Conservation (phyloP, 2,113 vertebrate genomes). For the Litocranius walleri region DNA sequence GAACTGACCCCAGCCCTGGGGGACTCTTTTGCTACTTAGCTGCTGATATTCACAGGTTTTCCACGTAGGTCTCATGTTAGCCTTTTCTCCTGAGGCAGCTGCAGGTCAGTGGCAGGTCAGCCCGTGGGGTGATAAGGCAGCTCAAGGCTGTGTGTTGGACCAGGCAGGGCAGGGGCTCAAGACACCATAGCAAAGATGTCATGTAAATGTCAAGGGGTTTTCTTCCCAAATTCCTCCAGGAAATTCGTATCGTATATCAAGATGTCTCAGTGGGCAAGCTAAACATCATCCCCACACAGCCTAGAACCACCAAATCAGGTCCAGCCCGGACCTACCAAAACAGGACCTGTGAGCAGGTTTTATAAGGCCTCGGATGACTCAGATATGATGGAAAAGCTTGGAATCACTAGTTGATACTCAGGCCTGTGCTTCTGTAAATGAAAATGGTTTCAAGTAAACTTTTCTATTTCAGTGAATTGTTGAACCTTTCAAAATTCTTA, state of each 20-base stretch:
- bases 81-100: background rate
- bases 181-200: background rate
- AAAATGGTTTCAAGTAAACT: background rate
- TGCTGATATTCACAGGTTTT: background rate
- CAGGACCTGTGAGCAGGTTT: background rate
- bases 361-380: background rate
- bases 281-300: background rate
- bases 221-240: background rate
- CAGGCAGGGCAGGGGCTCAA: background rate
- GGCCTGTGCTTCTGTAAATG: background rate
- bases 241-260: background rate
- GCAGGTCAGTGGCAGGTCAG: background rate
- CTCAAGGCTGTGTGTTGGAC: background rate
- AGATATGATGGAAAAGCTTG: background rate
- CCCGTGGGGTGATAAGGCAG: too few species aligned
- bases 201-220: background rate
- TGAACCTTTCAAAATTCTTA: background rate
- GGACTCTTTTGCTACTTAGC: background rate
- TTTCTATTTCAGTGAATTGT: background rate
- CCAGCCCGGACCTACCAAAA: background rate
- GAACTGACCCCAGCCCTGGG: background rate
- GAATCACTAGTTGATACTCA: background rate
- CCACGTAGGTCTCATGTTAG: accelerated
- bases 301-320: too few species aligned
- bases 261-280: background rate